These are phyloP conservation scores for Aptenodytes forsteri DNA, from an alignment of 2,113 vertebrate genomes.

Conservation along the genomic window DNA sequence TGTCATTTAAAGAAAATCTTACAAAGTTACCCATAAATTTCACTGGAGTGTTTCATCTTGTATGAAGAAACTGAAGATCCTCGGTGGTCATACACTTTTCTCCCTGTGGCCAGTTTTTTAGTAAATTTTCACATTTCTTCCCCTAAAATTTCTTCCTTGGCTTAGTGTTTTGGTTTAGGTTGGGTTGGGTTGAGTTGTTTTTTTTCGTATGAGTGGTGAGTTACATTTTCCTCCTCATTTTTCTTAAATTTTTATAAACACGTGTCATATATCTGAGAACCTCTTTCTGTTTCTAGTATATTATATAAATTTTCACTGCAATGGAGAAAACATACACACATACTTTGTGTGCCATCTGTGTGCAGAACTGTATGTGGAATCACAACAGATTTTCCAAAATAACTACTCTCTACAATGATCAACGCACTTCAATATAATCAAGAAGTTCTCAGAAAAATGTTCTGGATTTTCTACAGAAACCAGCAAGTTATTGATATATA, in stretches of 20 bases:
- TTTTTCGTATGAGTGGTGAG: neutral
- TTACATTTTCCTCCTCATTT: neutral
- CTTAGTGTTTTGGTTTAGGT: accelerated
- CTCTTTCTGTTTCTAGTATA: neutral
- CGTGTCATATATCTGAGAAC: neutral
- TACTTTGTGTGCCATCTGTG: neutral
- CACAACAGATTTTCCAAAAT: neutral
- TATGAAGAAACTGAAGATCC: neutral
- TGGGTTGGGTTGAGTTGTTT: accelerated
- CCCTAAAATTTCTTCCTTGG: neutral
- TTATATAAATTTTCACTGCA: neutral
- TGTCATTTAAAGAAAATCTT: neutral
- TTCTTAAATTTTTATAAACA: neutral
- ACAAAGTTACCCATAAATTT: neutral
- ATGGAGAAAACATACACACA: neutral
- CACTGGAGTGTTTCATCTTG: neutral
- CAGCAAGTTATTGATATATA: neutral
- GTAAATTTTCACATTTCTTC: neutral
- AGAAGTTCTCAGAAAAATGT: neutral
- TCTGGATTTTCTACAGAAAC: neutral
- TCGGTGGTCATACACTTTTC: neutral
- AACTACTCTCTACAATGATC: neutral
- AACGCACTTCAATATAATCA: neutral
- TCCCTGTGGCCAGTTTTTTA: neutral
- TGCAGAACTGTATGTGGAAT: neutral